Evolutionary conservation across 2,797 vertebrate species (phyloP).

Genomic region (Girardinus metallicus): DNA sequence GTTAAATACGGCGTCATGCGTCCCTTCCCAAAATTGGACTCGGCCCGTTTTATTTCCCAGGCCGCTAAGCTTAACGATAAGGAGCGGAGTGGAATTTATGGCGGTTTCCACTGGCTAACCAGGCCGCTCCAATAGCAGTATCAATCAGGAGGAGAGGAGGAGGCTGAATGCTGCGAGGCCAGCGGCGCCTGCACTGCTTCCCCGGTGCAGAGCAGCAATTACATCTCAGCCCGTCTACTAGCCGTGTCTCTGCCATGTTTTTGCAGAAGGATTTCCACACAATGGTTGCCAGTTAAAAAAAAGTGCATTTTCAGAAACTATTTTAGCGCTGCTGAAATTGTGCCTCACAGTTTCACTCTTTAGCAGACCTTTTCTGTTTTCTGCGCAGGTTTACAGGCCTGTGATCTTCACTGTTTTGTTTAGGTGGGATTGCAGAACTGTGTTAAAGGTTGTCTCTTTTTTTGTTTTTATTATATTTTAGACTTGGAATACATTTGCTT

Average conservation of each 20-base stretch:
- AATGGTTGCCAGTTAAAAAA: slow-evolving; percentile 18
- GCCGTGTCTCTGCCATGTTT: slow-evolving; percentile 18
- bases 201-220: slow-evolving; percentile 45
- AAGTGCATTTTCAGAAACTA: slow-evolving; percentile 31
- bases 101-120: slow-evolving; percentile 62
- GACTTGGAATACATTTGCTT: slow-evolving; percentile 2
- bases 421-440: slow-evolving; percentile 8
- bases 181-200: slow-evolving; percentile 47
- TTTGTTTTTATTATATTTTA: slow-evolving; percentile 3
- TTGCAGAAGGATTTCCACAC: slow-evolving; percentile 27
- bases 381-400: slow-evolving; percentile 11
- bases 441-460: slow-evolving; percentile 11
- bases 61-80: slow-evolving; percentile 74
- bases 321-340: slow-evolving; percentile 16
- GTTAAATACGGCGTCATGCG: slow-evolving; percentile 58
- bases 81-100: slow-evolving; percentile 66
- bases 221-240: slow-evolving; percentile 43
- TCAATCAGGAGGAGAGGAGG: slow-evolving; percentile 62
- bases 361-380: neutral
- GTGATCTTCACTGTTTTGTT: slow-evolving; percentile 33
- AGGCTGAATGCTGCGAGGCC: slow-evolving; percentile 49
- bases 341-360: slow-evolving; percentile 10
- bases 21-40: slow-evolving; percentile 63
- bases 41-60: slow-evolving; percentile 75
- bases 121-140: slow-evolving; percentile 54